Evolutionary conservation across 2,113 vertebrate genomes (phyloP), one percentile per base, ranked within the genome.

Genomic region (Rostratula benghalensis): DNA sequence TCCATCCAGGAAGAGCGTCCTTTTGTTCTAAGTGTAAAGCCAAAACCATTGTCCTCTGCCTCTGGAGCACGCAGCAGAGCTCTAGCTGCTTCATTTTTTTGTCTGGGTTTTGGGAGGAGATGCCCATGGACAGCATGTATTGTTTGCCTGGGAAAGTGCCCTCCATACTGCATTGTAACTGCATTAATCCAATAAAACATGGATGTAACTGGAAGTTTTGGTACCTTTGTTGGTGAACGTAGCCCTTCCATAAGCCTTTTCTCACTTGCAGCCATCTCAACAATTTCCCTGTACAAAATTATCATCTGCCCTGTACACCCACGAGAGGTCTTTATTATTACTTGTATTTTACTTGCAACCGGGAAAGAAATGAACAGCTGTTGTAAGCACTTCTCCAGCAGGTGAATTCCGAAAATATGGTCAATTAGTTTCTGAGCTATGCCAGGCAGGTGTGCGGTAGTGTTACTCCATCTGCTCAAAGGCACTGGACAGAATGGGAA

Each of bases 171-270:
- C 69, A 35, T 69, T 95, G 87, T 93, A 80, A 73, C 20, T 37
- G 48, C 53, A 54, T 94, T 59, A 93, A 84, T 60, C 45, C 76
- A 97, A 97, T 97, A 96, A 97, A 97, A 79, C 23, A 81, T 4
- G 2, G 50, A 39, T 92, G 41, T 81, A 53, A 83, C 3, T 69
- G 45, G 51, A 93, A 64, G 43, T 27, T 75, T 39, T 50, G 60
- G 69, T 87, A 23, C 43, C 48, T 90, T 69, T 63, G 59, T 90
- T 90, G 67, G 35, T 78, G 28, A 77, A 37, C 1, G 3, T 20
- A 54, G 18, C 37, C 57, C 53, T 51, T 80, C 68, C 27, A 39
- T 46, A 77, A 88, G 10, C 16, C n/a, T 68, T 83, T 71, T 75
- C 35, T 56, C 56, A 83, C 35, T 48, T 67, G 16, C 5, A 71